These are phyloP conservation scores for Phaetusa simplex DNA, from an alignment of 2,113 vertebrate genomes.

Conservation along the genomic window DNA sequence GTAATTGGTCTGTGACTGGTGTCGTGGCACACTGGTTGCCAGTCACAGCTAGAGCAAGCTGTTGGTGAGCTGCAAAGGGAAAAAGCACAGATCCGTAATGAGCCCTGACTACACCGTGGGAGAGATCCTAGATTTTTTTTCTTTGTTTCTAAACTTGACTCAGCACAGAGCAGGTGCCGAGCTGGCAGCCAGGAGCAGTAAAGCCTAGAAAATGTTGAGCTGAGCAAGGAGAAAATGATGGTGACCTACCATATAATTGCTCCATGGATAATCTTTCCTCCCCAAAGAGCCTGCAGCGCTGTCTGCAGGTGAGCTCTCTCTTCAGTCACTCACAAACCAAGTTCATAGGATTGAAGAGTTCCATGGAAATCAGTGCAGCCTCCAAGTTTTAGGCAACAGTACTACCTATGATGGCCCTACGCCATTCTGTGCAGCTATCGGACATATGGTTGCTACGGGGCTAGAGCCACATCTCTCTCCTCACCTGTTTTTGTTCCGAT, in stretches of 20 bases:
- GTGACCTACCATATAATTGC: not conserved
- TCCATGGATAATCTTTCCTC: slow-evolving; percentile 16
- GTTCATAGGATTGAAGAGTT: not conserved
- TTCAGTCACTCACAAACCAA: not conserved
- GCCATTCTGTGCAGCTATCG: not conserved
- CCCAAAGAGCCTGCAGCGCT: not conserved
- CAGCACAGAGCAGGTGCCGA: not conserved
- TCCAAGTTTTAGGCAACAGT: not conserved
- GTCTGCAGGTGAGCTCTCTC: not conserved
- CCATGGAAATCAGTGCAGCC: not conserved
- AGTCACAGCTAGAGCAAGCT: not conserved
- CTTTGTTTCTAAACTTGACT: not conserved
- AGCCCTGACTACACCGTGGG: not conserved
- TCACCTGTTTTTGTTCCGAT: not conserved
- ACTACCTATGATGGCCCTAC: not conserved
- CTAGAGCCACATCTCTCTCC: not conserved
- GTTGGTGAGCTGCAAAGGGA: not conserved
- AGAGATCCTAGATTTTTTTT: not conserved
- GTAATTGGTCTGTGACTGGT: not conserved
- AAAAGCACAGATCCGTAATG: not conserved
- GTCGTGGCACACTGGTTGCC: not conserved
- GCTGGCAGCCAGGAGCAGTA: slow-evolving; percentile 8
- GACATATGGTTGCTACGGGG: not conserved
- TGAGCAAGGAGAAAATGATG: not conserved
- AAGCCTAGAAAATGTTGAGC: not conserved